These are phyloP conservation scores for Anarrhichthys ocellatus DNA, from an alignment of 2,113 vertebrate genomes.

Conservation along the genomic window DNA sequence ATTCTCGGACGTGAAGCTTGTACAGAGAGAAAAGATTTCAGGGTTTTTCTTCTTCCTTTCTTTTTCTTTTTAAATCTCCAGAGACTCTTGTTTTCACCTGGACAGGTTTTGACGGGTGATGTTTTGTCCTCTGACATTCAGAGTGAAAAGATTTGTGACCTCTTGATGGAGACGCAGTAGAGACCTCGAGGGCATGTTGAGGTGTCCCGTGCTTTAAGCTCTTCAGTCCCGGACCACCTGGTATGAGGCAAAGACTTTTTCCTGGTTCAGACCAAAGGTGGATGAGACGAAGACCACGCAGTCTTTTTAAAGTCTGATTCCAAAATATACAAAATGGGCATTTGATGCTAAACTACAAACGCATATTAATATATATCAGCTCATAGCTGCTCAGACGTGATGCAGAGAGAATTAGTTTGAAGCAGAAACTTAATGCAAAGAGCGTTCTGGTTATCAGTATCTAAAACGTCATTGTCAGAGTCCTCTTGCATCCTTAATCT, in stretches of 20 bases:
- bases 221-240: slow-evolving; percentile 16
- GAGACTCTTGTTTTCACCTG: slow-evolving; percentile 50
- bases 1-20: slow-evolving; percentile 44
- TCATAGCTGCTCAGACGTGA: background rate
- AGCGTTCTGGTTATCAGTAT: background rate
- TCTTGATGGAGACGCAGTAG: slow-evolving; percentile 23
- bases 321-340: background rate
- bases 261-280: slow-evolving; percentile 47
- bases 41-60: slow-evolving; percentile 25
- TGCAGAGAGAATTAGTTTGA: background rate
- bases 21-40: slow-evolving; percentile 60
- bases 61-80: slow-evolving; percentile 22
- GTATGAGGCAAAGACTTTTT: slow-evolving; percentile 32
- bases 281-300: slow-evolving; percentile 8
- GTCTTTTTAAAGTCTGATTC: slow-evolving; percentile 3
- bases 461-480: background rate
- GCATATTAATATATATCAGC: slow-evolving; percentile 8
- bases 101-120: slow-evolving; percentile 44
- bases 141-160: slow-evolving; percentile 62
- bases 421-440: background rate
- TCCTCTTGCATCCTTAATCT: background rate
- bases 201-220: background rate
- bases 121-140: slow-evolving; percentile 78
- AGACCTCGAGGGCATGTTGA: slow-evolving; percentile 26
- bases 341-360: slow-evolving; percentile 35